Evolutionary conservation across 2,888 invertebrate species (phyloP).

Genomic region (Perizoma affinitatum): DNA sequence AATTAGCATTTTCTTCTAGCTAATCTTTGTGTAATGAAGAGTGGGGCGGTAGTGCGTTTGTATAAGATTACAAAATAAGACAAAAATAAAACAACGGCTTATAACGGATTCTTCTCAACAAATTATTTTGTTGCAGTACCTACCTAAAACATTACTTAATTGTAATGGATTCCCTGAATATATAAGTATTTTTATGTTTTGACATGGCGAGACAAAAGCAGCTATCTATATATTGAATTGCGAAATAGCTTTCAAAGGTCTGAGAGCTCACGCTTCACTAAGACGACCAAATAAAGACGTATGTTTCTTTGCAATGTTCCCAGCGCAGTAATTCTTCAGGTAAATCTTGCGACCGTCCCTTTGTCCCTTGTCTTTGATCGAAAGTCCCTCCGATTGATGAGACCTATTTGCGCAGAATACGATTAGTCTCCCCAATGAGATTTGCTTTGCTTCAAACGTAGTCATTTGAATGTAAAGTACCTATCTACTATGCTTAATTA

Average conservation of each 20-base stretch:
- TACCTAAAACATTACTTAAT: too few relatives aligned
- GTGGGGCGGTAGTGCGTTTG: too few relatives aligned
- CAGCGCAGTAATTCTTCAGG: conserved; percentile 67
- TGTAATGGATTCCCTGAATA: too few relatives aligned
- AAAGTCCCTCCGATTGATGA: conserved; percentile 76
- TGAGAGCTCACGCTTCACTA: conserved; percentile 37
- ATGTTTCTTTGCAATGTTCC: conserved; percentile 54
- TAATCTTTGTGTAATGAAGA: too few relatives aligned
- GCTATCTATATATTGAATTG: not conserved
- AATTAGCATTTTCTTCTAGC: too few relatives aligned
- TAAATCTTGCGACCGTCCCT: conserved; percentile 64
- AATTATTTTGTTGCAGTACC: too few relatives aligned
- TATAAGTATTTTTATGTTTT: not conserved
- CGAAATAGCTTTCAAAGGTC: conserved; percentile 7
- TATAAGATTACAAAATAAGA: too few relatives aligned
- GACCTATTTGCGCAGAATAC: conserved; percentile 68
- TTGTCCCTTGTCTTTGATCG: conserved; percentile 78
- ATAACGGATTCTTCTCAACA: too few relatives aligned
- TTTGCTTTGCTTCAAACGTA: conserved; percentile 50
- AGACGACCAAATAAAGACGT: conserved; percentile 52
- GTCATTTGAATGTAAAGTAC: conserved; percentile 32
- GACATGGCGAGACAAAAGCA: not conserved
- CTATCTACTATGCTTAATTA: not conserved
- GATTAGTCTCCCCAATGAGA: conserved; percentile 62
- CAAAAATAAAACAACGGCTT: too few relatives aligned